Base-by-base conservation (phyloP, 1,140 invertebrate genomes). In the Heliconius congener region DNA sequence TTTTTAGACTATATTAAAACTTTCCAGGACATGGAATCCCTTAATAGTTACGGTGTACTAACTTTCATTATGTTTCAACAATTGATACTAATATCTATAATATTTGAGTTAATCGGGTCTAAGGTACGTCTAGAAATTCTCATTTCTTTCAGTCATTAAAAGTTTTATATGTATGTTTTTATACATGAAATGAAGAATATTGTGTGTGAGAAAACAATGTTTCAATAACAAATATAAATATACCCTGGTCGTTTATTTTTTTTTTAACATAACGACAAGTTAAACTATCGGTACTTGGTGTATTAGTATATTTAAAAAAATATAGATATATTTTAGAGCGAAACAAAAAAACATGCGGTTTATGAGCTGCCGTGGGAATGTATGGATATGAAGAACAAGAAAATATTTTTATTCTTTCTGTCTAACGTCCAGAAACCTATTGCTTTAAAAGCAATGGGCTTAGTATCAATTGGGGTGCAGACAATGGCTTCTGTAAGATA, bases 331-430 rank as follows among this genome's bases (percentile, higher is more conserved):
- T 80, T 81, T 55, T 52, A 85, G 84, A 84, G 74, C 23, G 83
- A 84, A 37, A 78, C 19, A 16, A 19, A 82, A 52, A 77, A 80
- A 37, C 55, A 84, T 18, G 77, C 77, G 8, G 83, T 82, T 5
- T 85, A 85, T 50, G 52, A 30, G 13, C 34, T 85, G n/a, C 83
- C 83, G 13, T 85, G 84, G 84, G 84, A 85, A 34, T 79, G 39
- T 55, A 84, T 85, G 84, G 60, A 78, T 13, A 30, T 13, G 6
- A 77, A 46, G 42, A 82, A 83, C 50, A 74, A 76, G 50, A 82
- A 81, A 70, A 80, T 79, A 13, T 46, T 84, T n/a, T 34, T 84
- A 19, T 78, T 84, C 13, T 82, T 84, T 9, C 50, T 85, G 1
- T 23, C 55, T 9, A 82, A 83, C n/a, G 77, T 81, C 13, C 83